Evolutionary conservation across 2,888 invertebrate genomes (phyloP).

Genomic region (Cheilosia pagana): DNA sequence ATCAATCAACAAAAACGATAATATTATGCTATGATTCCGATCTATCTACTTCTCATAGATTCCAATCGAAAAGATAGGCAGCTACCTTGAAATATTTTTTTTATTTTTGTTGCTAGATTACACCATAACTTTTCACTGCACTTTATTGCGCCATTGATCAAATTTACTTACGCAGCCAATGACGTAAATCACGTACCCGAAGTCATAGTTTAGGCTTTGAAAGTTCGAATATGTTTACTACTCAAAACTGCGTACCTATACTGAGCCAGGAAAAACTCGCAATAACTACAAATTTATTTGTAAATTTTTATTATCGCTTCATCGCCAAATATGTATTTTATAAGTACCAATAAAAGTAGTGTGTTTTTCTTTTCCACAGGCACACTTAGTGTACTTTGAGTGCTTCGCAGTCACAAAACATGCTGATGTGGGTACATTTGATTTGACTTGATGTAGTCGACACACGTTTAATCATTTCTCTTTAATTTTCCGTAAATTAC

Average conservation of each 20-base stretch:
- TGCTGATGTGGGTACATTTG: neutral
- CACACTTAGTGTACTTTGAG: neutral
- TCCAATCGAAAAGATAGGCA: neutral
- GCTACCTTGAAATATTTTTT: too few relatives aligned
- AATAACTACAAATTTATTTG: neutral
- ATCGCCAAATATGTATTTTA: neutral
- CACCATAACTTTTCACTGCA: too few relatives aligned
- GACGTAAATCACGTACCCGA: conserved; percentile 12
- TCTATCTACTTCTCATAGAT: neutral
- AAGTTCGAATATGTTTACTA: neutral
- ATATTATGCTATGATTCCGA: too few relatives aligned
- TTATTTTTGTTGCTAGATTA: too few relatives aligned
- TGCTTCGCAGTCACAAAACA: neutral
- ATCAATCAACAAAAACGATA: too few relatives aligned
- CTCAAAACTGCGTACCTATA: neutral
- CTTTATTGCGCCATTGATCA: neutral
- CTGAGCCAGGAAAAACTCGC: too few relatives aligned
- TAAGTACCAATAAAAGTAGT: neutral
- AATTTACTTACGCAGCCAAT: neutral
- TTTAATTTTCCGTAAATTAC: conserved; percentile 5
- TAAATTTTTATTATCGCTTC: conserved; percentile 1
- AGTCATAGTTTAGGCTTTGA: neutral
- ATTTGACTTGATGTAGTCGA: neutral
- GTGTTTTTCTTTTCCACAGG: neutral
- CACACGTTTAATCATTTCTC: neutral